A percentile compares a stretch with the other conserved stretches of the same genome.
These are phyloP conservation scores for Drosophila nikananu DNA, from an alignment of 1,140 invertebrate species.

Conservation along the genomic window DNA sequence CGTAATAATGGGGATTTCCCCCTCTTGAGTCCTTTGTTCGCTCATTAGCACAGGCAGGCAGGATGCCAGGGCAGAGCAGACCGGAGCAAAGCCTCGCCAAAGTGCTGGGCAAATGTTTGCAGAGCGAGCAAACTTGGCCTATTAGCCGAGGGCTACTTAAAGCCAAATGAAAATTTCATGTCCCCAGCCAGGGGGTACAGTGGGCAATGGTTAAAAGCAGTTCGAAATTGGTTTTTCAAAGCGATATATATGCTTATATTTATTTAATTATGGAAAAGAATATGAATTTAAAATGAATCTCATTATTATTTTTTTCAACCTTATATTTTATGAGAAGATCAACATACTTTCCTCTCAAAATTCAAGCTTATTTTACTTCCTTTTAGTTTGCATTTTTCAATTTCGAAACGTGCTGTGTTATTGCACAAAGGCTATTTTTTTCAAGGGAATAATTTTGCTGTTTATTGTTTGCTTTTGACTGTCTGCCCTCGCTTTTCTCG, in stretches of 20 bases:
- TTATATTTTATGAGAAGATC: not conserved
- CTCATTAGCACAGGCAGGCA: constrained; percentile 51
- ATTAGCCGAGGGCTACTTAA: constrained; percentile 39
- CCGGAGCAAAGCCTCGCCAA: constrained; percentile 31
- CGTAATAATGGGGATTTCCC: constrained; percentile 15
- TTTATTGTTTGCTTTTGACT: constrained; percentile 54
- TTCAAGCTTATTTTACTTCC: not conserved
- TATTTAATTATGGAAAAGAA: not conserved
- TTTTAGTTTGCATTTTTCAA: constrained; percentile 15
- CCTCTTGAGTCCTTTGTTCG: constrained; percentile 37
- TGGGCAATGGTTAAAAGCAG: not conserved
- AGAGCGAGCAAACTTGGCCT: constrained; percentile 46
- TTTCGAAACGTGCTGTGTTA: constrained; percentile 23
- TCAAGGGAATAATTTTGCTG: constrained; percentile 35
- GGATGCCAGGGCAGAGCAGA: constrained; percentile 6
- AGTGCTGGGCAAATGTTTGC: constrained; percentile 63
- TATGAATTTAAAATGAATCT: not conserved
- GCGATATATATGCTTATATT: too few relatives aligned
- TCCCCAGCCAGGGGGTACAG: constrained; percentile 15
- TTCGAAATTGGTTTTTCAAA: not conserved
- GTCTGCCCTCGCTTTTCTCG: constrained; percentile 35
- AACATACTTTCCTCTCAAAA: not conserved
- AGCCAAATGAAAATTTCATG: constrained; percentile 29
- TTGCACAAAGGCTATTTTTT: constrained; percentile 9
- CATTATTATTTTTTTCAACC: too few relatives aligned